Evolutionary conservation across 2,888 invertebrate species (phyloP), one percentile per base, ranked within the genome.

Genomic region (Trissolcus brochymenae): DNA sequence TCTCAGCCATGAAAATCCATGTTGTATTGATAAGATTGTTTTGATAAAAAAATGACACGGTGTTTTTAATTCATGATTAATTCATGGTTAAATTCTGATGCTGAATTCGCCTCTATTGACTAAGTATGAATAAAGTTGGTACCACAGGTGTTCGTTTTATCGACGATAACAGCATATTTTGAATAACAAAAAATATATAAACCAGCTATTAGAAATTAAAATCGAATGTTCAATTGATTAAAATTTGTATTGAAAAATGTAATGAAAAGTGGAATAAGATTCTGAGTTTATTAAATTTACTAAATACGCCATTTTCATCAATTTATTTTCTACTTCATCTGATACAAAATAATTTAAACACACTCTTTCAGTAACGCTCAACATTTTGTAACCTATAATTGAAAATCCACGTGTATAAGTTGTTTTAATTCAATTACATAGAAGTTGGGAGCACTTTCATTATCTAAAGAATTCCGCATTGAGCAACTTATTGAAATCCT

Each of bases 391-490:
- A 14, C 14, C 46, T 46, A 16, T 16, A 14, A 46, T 35, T 11
- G 46, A 46, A 43, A 46, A 16, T 46, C 14, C 14, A n/a, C 46
- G 16, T 16, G n/a, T n/a, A 80, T 83, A 83, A 83, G 83, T 84
- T 81, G 80, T 80, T 81, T 82, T 80, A 84, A 83, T 85, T 81
- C 80, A 82, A 84, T 85, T 83, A 82, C 80, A 71, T 74, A 65
- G 70, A 55, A 16, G 25, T 17, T 62, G 14, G 14, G 17, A 49
- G 80, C 67, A 80, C 79, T 87, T 87, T 85, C 84, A 87, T 87
- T 87, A 86, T 81, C 83, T 85, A 84, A 81, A 86, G 80, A 83
- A 85, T 77, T 67, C 68, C 76, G 56, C 60, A 46, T 54, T 59
- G 46, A 59, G 53, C 55, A 54, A 80, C 74, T 80, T 78, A 80